Conservation (phyloP, 2,797 vertebrate species). For the Telmatherina bonti region DNA sequence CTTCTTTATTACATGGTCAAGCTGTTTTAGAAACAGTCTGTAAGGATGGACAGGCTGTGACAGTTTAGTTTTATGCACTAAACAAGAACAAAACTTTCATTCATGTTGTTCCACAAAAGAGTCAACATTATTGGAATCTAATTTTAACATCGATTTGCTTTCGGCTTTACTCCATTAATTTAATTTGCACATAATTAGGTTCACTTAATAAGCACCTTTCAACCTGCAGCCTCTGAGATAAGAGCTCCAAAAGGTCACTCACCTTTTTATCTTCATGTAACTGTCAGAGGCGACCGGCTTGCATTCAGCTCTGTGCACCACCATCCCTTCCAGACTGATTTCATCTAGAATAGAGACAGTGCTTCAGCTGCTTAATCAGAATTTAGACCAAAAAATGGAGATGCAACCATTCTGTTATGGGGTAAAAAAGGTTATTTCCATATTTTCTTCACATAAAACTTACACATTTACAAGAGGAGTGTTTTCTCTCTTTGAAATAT, state of each 20-base stretch:
- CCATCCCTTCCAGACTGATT: constrained; percentile 90
- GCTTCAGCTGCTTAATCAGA: constrained; percentile 53
- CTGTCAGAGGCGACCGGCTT: constrained; percentile 89
- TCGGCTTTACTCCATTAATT: neutral
- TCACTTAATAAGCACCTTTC: neutral
- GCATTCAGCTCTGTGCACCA: constrained; percentile 94
- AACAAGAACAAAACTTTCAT: neutral
- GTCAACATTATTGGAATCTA: neutral
- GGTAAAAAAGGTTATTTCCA: neutral
- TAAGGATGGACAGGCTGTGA: too few species aligned
- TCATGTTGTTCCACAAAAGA: neutral
- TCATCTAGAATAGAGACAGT: constrained; percentile 81
- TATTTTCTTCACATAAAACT: neutral
- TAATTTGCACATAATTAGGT: neutral
- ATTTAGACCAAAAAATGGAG: constrained; percentile 30
- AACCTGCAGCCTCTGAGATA: neutral
- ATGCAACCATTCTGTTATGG: neutral
- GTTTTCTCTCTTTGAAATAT: too few species aligned
- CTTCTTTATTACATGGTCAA: too few species aligned
- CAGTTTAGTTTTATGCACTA: too few species aligned
- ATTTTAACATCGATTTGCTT: neutral
- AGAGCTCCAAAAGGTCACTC: constrained; percentile 50
- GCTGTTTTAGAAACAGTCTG: too few species aligned
- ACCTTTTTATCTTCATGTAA: constrained; percentile 95
- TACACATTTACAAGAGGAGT: too few species aligned